Percentiles rank a stretch among this genome's conserved stretches.
Evolutionary conservation across 2,888 invertebrate species (phyloP).

Genomic region (Chaetoderma sp.): DNA sequence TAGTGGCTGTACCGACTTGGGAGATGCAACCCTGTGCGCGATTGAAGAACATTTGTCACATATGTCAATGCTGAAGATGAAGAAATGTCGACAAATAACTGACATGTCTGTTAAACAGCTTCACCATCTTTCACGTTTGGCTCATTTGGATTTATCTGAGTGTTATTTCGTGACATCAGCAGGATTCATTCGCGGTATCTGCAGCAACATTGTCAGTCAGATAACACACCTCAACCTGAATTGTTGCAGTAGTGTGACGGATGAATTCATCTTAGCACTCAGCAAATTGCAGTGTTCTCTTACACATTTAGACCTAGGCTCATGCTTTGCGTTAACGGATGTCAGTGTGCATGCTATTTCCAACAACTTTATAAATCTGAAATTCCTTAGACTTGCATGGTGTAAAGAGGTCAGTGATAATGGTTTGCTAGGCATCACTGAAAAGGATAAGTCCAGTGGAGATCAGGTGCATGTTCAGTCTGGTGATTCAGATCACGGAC

Average conservation of each 20-base stretch:
- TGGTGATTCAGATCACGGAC: conserved; percentile 35
- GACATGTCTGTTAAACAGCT: conserved; percentile 75
- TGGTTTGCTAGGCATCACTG: conserved; percentile 74
- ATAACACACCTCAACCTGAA: conserved; percentile 59
- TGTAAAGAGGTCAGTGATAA: conserved; percentile 80
- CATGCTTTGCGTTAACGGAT: conserved; percentile 81
- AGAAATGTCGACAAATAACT: conserved; percentile 77
- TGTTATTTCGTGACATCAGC: conserved; percentile 77
- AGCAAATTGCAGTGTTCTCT: conserved; percentile 75
- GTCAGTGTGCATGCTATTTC: conserved; percentile 78
- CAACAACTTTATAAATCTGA: conserved; percentile 75
- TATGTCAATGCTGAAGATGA: conserved; percentile 76
- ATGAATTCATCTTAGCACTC: conserved; percentile 75
- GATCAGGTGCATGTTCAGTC: conserved; percentile 35
- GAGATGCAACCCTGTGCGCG: conserved; percentile 75
- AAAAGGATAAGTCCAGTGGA: conserved; percentile 25
- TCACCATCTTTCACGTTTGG: conserved; percentile 73
- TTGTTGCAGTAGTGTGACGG: conserved; percentile 72
- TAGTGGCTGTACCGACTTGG: conserved; percentile 77
- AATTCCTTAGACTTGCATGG: conserved; percentile 76
- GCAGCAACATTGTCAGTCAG: conserved; percentile 34
- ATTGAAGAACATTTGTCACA: conserved; percentile 75
- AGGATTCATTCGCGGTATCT: conserved; percentile 76
- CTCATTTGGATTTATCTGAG: conserved; percentile 77
- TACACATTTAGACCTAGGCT: conserved; percentile 76